Conservation (phyloP, 2,113 vertebrate genomes). For the Syngnathus scovelli region DNA sequence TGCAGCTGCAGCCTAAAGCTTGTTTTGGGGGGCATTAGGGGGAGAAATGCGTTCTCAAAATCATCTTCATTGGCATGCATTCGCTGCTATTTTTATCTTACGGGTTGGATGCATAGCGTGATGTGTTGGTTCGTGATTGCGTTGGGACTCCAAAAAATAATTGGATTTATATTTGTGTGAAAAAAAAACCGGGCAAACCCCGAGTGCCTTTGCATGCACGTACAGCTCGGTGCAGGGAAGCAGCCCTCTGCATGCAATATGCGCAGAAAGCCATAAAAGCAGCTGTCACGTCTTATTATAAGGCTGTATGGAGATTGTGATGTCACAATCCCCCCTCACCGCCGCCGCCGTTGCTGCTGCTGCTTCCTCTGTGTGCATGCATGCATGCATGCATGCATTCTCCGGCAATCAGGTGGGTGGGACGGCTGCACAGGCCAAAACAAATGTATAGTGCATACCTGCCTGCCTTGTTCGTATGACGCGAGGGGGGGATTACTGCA, state of each 20-base stretch:
- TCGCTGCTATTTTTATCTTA: slow-evolving; percentile 23
- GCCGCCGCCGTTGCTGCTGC: slow-evolving; percentile 10
- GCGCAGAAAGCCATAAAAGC: slow-evolving; percentile 58
- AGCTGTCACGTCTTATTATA: slow-evolving; percentile 56
- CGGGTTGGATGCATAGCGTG: slow-evolving; percentile 14
- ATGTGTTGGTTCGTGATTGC: slow-evolving; percentile 12
- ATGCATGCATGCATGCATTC: background rate
- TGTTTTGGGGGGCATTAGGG: slow-evolving; percentile 37
- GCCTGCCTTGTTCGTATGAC: slow-evolving; percentile 35
- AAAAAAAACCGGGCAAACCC: slow-evolving; percentile 58
- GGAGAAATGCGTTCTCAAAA: slow-evolving; percentile 21
- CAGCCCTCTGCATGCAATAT: slow-evolving; percentile 57
- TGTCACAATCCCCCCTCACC: slow-evolving; percentile 56
- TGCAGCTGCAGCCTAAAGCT: slow-evolving; percentile 29
- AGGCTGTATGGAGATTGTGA: slow-evolving; percentile 56
- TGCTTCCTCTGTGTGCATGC: slow-evolving; percentile 3
- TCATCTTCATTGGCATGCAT: slow-evolving; percentile 11
- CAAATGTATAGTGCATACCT: slow-evolving; percentile 39
- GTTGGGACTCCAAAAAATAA: slow-evolving; percentile 17
- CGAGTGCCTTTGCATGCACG: slow-evolving; percentile 51
- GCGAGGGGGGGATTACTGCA: slow-evolving; percentile 52
- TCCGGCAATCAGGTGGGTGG: slow-evolving; percentile 43
- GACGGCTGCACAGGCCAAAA: slow-evolving; percentile 41
- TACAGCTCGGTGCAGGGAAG: slow-evolving; percentile 41
- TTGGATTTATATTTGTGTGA: slow-evolving; percentile 19